Evolutionary conservation across 2,888 invertebrate genomes (phyloP), one percentile per base, ranked within the genome.

Genomic region (Malachius bipustulatus): DNA sequence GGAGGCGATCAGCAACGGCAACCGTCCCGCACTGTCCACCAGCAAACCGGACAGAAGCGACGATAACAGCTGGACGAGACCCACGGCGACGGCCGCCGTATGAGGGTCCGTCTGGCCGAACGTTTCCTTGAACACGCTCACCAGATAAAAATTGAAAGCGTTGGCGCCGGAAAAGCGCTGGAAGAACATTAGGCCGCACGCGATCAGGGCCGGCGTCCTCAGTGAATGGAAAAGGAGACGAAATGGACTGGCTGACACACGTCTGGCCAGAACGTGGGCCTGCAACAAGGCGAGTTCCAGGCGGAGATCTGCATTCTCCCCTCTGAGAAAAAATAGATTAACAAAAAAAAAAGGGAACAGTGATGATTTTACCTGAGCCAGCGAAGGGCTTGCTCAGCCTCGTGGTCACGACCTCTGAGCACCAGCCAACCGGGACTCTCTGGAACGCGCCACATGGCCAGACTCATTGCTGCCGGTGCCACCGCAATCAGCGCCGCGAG

Each of bases 401-500:
- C 78, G 42, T 76, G 73, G 50, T 84, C 82, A 52, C 75, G 71
- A 2, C 84, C 84, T 35, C 77, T 75, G 2, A 84, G 68, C 3
- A 85, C 77, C 40, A 87, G 69, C 60, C 79, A 85, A 54, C 85
- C 82, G 10, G 91, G 91, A 26, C 89, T 88, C 65, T 93, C 91
- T 16, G 90, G 90, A 52, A 89, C 77, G 57, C 77, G 78, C 34
- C 81, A 70, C 36, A 82, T 75, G 4, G 80, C 76, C 42, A 81
- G 66, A 60, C 85, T 79, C 40, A 85, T 73, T 40, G 83, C 71
- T 35, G 83, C 66, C 2, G 87, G 83, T 4, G 83, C 81, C 24
- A 82, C 69, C 4, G 83, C 77, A 42, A 85, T 84, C 43, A 85
- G 71, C 19, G 81, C 69, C 0, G 90, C 89, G 38, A 90, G 70